These are phyloP conservation scores for Netelia inedita DNA, from an alignment of 2,888 invertebrate species.

Conservation along the genomic window DNA sequence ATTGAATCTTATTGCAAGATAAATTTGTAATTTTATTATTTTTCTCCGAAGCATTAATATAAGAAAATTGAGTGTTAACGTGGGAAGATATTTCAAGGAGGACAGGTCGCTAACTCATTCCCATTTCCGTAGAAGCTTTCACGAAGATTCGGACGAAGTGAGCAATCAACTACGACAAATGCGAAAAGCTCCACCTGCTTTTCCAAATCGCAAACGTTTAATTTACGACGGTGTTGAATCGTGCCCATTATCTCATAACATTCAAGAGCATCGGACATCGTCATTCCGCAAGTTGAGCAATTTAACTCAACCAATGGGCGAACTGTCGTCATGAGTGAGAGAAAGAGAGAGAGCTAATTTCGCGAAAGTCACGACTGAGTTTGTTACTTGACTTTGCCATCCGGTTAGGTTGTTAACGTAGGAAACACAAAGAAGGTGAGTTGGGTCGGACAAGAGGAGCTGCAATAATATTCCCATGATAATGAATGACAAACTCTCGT, in stretches of 20 bases:
- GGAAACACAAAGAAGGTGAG: background rate
- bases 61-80: background rate
- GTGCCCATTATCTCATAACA: slow-evolving; percentile 11
- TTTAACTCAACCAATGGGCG: slow-evolving; percentile 25
- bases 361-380: background rate
- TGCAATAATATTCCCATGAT: background rate
- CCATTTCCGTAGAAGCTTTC: background rate
- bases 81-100: background rate
- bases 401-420: background rate
- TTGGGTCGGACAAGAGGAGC: slow-evolving; percentile 9
- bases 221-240: background rate
- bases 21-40: background rate
- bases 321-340: slow-evolving; percentile 6
- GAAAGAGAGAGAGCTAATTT: background rate
- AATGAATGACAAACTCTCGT: background rate
- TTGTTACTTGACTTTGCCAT: slow-evolving; percentile 5
- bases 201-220: background rate
- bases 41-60: background rate
- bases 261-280: slow-evolving; percentile 24
- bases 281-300: slow-evolving; percentile 29
- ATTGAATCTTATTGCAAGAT: too few relatives aligned
- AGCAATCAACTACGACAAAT: background rate
- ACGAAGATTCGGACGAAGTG: background rate
- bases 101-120: background rate
- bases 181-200: background rate